Evolutionary conservation across 2,888 invertebrate species (phyloP), one percentile per base, ranked within the genome.

Genomic region (Leucozona laternaria): DNA sequence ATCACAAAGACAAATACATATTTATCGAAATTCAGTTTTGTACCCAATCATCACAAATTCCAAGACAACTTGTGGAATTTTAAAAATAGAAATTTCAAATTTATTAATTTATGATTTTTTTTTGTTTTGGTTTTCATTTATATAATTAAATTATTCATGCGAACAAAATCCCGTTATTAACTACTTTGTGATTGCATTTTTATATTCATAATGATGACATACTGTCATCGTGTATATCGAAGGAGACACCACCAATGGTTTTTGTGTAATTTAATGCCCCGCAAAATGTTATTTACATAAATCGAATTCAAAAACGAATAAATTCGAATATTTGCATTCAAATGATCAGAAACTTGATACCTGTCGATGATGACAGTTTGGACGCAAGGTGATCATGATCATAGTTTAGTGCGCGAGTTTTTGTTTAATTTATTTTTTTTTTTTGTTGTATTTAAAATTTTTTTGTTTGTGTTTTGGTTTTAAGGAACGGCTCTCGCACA

Each of bases 151-250:
- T 73, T 80, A 77, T 80, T 73, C 72, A 86, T 81, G 73, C 81
- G 70, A 86, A 85, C 70, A 40, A 53, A 78, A 81, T 60, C n/a
- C 81, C 20, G 75, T 76, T 76, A 77, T 68, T 77, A 85, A 60
- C 45, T 66, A 68, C 66, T 79, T 53, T 66, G 22, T 62, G 70
- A 71, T 66, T 80, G 62, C 62, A 70, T 73, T 81, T 77, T 77
- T 60, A 80, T 64, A 77, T 75, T 62, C 70, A 70, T 50, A 48
- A 28, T 25, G 13, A 68, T 53, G 81, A 45, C 79, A 64, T 75
- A 82, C 86, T 86, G 86, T 82, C 86, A 86, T 82, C 86, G 86
- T 45, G n/a, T 34, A 37, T 57, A 58, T 62, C 73, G 81, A 73
- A 62, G 70, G 78, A 57, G 73, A 71, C 70, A 64, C 37, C 75